Conservation (phyloP, 2,113 vertebrate species). For the Burhinus oedicnemus region DNA sequence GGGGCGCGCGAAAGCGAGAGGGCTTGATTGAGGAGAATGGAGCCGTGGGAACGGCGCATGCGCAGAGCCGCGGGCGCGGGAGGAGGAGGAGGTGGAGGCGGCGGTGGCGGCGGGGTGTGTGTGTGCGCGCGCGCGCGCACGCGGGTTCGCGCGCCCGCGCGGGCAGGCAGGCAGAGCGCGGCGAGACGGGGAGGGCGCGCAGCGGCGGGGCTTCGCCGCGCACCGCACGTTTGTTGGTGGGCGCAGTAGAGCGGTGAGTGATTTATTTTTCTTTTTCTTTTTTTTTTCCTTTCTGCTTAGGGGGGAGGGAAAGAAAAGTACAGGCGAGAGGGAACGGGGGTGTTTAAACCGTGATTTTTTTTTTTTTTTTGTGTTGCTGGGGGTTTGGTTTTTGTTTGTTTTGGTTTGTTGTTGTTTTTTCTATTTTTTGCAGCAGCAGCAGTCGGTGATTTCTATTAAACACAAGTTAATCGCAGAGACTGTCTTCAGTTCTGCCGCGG, state of each 20-base stretch:
- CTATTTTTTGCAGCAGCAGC: no score
- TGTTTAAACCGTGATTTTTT: not conserved
- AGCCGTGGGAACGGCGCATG: constrained; percentile 82
- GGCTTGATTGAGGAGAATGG: constrained; percentile 85
- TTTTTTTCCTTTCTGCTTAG: not conserved
- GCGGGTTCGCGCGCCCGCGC: not conserved
- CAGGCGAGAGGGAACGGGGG: not conserved
- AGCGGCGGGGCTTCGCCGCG: not conserved
- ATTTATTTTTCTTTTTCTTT: no score
- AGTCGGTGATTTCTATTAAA: not conserved
- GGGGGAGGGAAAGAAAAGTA: not conserved
- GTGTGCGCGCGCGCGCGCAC: not conserved
- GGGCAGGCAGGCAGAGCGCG: not conserved
- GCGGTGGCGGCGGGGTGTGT: not conserved
- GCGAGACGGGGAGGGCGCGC: not conserved
- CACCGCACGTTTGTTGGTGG: not conserved
- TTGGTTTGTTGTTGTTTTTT: not conserved
- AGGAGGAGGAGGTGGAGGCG: not conserved
- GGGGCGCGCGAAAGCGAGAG: constrained; percentile 75
- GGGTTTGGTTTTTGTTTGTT: not conserved
- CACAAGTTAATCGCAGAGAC: not conserved
- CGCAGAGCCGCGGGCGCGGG: constrained; percentile 48
- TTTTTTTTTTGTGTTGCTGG: not conserved
- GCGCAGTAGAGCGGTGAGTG: not conserved
- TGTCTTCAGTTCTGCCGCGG: not conserved